Evolutionary conservation across 2,113 vertebrate species (phyloP), one percentile per base, ranked within the genome.

Genomic region (Odontophorus gujanensis): DNA sequence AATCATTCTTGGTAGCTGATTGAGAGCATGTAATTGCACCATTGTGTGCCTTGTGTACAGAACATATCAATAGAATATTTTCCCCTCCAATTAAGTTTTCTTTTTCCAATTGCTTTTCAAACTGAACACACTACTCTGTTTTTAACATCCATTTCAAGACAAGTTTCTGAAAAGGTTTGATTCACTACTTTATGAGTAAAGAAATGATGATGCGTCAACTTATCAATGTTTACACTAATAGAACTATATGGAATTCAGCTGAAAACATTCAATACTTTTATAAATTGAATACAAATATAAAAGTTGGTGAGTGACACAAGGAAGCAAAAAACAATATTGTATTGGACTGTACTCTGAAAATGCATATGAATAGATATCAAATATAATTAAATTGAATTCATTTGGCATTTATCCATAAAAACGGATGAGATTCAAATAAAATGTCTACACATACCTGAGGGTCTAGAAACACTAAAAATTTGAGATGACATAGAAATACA

Each of bases 1-100:
- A 95, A 97, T 82, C 86, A 90, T 57, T 84, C 84, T 72, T 58
- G 71, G 79, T 68, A 94, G 89, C 86, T 90, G 89, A 88, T 85
- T 92, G 87, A 28, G 9, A 90, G 85, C 50, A 67, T 81, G 92
- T 93, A 91, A 93, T 90, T 91, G 77, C 87, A 63, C 81, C 78
- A 74, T 59, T 85, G n/a, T 85, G 18, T 25, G 88, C 66, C 85
- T 94, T 83, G 68, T 85, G 76, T 4, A 92, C 62, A 84, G 68
- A 82, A 95, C 72, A 89, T 65, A 84, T 53, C 65, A 90, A 88
- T 93, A 88, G 47, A n/a, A 8, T 47, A 65, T 82, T 68, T 72
- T 48, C 12, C 22, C 13, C 32, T 84, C 59, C 79, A 78, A 50
- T 72, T 81, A 90, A 24, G 34, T 48, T 81, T 47, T 81, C 63